A percentile compares a stretch with the other conserved stretches of the same genome.
phyloP scores from a whole-genome alignment of 1,140 invertebrate genomes.

The Philotrypesis tridentata region DNA sequence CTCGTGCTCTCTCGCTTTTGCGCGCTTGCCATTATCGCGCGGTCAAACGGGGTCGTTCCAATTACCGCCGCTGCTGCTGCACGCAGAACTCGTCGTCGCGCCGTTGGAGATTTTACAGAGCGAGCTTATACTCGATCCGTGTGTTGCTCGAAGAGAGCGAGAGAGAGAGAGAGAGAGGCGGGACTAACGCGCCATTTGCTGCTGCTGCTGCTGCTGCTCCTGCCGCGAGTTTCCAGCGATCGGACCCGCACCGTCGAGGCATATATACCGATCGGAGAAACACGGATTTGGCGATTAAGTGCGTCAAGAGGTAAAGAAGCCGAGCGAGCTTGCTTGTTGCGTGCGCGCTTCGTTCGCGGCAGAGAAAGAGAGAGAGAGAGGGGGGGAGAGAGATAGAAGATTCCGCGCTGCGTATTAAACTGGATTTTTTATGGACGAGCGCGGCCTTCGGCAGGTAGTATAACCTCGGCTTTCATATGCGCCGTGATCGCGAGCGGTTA shows the following conservation, averaged over 20 bases:
- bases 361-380: no score
- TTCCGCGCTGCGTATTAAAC: background rate
- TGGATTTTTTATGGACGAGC: background rate
- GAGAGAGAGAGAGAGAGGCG: slow-evolving; percentile 34
- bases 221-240: background rate
- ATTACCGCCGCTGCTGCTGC: slow-evolving; percentile 56
- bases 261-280: background rate
- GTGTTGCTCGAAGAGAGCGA: background rate
- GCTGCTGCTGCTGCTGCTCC: no score
- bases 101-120: slow-evolving; percentile 13
- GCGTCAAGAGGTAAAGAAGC: slow-evolving; percentile 11
- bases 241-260: background rate
- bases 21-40: slow-evolving; percentile 62
- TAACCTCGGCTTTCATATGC: background rate
- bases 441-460: background rate
- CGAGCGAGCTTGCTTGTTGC: background rate
- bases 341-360: no score
- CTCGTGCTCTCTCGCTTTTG: slow-evolving; percentile 13
- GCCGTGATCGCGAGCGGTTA: background rate
- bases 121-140: background rate
- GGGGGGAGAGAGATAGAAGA: background rate
- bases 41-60: slow-evolving; percentile 67
- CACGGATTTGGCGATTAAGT: slow-evolving; percentile 33
- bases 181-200: slow-evolving; percentile 21
- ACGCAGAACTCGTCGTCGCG: slow-evolving; percentile 6